Evolutionary conservation across 2,888 invertebrate species (phyloP).

Genomic region (Synergus laeviventris): DNA sequence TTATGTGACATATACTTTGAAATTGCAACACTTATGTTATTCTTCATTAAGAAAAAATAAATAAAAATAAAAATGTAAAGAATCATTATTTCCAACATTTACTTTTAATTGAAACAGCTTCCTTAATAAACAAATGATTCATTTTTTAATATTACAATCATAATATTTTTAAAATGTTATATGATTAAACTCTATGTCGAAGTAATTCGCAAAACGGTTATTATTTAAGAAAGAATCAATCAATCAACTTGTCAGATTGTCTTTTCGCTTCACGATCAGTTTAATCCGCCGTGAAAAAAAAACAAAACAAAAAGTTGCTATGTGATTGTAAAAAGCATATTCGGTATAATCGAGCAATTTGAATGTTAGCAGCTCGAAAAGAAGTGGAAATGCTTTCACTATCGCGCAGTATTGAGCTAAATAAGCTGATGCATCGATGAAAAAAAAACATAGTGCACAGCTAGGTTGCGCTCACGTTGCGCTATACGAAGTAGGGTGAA

Average conservation of each 20-base stretch:
- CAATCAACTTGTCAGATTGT: not conserved
- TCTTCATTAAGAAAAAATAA: not conserved
- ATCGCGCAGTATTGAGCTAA: not conserved
- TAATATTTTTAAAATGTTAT: not conserved
- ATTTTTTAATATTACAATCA: not conserved
- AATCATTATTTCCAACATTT: not conserved
- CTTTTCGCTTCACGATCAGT: not conserved
- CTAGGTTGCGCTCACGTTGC: too few relatives aligned
- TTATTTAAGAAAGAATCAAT: slow-evolving; percentile 2
- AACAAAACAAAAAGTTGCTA: not conserved
- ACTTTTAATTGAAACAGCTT: too few relatives aligned
- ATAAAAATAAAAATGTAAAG: not conserved
- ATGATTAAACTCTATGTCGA: not conserved
- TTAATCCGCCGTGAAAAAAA: not conserved
- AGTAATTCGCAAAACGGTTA: not conserved
- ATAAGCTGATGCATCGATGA: not conserved
- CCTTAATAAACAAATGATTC: too few relatives aligned
- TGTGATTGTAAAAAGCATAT: not conserved
- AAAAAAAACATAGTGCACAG: slow-evolving; percentile 12
- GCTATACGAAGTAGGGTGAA: not conserved
- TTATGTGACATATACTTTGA: not conserved
- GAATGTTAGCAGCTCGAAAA: not conserved
- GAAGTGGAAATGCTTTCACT: not conserved
- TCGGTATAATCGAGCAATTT: not conserved
- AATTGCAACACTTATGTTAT: not conserved